Evolutionary conservation across 2,888 invertebrate species (phyloP), one percentile per base, ranked within the genome.

Genomic region (Notodonta ziczac): DNA sequence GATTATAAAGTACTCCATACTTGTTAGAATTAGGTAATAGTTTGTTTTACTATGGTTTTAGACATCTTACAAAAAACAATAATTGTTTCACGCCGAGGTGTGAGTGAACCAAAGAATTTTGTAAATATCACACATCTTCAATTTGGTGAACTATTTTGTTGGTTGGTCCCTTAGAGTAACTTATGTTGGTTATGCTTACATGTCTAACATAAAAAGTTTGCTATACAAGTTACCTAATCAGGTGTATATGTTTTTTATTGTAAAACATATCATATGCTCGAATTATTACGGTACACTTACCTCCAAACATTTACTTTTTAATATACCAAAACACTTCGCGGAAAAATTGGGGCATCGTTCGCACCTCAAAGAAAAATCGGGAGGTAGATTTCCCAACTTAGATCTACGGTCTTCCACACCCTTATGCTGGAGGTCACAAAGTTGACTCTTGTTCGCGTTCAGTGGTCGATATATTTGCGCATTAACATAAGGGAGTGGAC

Each of bases 401-500:
- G 12, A 12, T 10, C 4, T 80, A 66, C 86, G 60, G 61, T 66
- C 48, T 48, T 32, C 5, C 59, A 60, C 62, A 51, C 51, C 72
- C 70, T 58, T 89, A 82, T 67, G 2, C 0, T n/a, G 0, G 0
- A 4, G 0, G 5, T 0, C 0, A 42, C 82, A 87, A 67, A 67
- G 83, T 65, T 69, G 56, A 67, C 39, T 66, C 68, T 86, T 2
- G 58, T 56, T 48, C 73, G 70, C 3, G 7, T 7, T 1, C 13
- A 48, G 40, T 58, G 32, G 16, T 48, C 60, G 60, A 57, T 71
- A 74, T 66, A 46, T 56, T 68, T 63, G 72, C 81, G 70, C 78
- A 87, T 87, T 87, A 88, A 78, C 86, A 86, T 89, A 83, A 89
- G 92, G 93, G 93, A 91, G 88, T 93, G 93, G 91, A 93, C 93